Conservation (phyloP, 2,888 invertebrate species). For the Phanerotoma sp. region DNA sequence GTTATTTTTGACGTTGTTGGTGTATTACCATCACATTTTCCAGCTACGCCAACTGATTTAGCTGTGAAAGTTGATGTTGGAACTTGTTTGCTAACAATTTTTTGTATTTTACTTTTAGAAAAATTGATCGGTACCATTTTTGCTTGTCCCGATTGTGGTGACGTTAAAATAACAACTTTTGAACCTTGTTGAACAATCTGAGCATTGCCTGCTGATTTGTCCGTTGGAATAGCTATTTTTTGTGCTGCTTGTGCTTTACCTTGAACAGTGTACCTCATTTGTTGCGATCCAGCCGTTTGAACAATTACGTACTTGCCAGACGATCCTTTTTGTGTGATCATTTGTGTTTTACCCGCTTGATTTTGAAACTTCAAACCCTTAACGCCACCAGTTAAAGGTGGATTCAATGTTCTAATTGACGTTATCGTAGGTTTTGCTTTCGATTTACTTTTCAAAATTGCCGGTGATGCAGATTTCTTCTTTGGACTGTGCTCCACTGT, state of each 20-base stretch:
- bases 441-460: constrained; percentile 50
- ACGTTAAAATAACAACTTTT: constrained; percentile 54
- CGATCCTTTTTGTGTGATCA: constrained; percentile 43
- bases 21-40: constrained; percentile 54
- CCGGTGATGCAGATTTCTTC: constrained; percentile 50
- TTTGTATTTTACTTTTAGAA: constrained; percentile 58
- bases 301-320: constrained; percentile 53
- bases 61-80: constrained; percentile 56
- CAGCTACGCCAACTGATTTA: constrained; percentile 41
- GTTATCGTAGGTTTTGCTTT: constrained; percentile 54
- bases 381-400: constrained; percentile 47
- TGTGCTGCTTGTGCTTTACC: constrained; percentile 43
- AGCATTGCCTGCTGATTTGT: constrained; percentile 41
- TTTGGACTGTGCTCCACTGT: constrained; percentile 35
- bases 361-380: constrained; percentile 49
- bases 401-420: constrained; percentile 51
- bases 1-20: constrained; percentile 38
- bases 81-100: constrained; percentile 63
- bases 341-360: constrained; percentile 38
- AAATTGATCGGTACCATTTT: constrained; percentile 50
- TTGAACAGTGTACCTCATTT: constrained; percentile 48
- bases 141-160: constrained; percentile 46
- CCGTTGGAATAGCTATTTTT: constrained; percentile 44
- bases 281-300: constrained; percentile 48
- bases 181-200: constrained; percentile 53